phyloP scores from a whole-genome alignment of 92 coral and sea anemone species.

The Actinostola sp. region DNA sequence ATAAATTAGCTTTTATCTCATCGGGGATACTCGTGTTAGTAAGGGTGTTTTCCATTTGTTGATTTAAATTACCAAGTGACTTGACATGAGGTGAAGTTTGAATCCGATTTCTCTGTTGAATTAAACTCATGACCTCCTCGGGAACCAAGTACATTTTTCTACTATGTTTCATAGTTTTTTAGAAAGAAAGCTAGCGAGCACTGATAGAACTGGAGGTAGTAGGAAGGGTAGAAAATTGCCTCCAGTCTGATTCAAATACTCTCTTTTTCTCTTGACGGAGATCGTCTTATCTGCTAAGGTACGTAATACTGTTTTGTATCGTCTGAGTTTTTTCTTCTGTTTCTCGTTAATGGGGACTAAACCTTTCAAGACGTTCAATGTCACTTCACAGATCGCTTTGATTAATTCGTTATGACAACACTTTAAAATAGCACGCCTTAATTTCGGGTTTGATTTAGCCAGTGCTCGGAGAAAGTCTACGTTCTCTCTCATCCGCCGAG shows the following conservation, averaged over 20 bases:
- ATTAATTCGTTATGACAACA: constrained; percentile 32
- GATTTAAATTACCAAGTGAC: constrained; percentile 10
- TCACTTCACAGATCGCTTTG: constrained; percentile 29
- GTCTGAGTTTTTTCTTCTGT: constrained; percentile 12
- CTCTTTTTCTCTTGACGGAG: constrained; percentile 10
- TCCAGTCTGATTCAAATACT: constrained; percentile 3
- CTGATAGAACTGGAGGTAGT: constrained; percentile 25
- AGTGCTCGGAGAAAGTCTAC: constrained; percentile 21
- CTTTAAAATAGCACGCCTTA: constrained; percentile 15
- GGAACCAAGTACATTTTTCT: constrained; percentile 31
- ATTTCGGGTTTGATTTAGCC: constrained; percentile 34
- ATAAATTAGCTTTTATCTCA: constrained; percentile 15
- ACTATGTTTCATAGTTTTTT: constrained; percentile 16
- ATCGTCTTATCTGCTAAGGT: constrained; percentile 20
- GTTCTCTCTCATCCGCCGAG: constrained; percentile 18
- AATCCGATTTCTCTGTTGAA: constrained; percentile 29
- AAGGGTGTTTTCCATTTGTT: constrained; percentile 20
- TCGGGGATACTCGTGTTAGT: background rate
- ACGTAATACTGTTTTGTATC: constrained; percentile 27
- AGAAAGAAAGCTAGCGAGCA: constrained; percentile 3
- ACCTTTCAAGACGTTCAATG: constrained; percentile 30
- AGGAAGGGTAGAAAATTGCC: background rate
- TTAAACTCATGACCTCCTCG: constrained; percentile 6
- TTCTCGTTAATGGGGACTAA: constrained; percentile 1
- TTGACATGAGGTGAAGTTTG: constrained; percentile 12